A percentile compares a stretch with the other conserved stretches of the same genome.
phyloP scores from a whole-genome alignment of 1,140 invertebrate genomes.

The Trichogramma pretiosum region DNA sequence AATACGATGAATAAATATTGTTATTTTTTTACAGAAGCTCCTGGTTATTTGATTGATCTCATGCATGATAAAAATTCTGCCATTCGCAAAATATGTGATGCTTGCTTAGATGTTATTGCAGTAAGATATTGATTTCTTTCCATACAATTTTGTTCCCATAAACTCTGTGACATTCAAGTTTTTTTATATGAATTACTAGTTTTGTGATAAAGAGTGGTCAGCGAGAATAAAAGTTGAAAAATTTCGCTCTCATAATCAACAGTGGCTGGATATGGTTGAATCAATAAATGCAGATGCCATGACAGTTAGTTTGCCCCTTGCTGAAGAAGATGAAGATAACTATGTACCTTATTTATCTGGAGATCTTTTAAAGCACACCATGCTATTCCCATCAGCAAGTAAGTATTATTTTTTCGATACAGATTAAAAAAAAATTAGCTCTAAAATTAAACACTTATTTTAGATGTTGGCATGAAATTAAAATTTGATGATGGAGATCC shows the following conservation, averaged over 20 bases:
- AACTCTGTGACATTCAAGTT: no score
- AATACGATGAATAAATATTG: slow-evolving; percentile 1
- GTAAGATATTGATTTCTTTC: slow-evolving; percentile 42
- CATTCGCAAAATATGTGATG: slow-evolving; percentile 85
- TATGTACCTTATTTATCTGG: slow-evolving; percentile 62
- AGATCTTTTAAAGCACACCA: slow-evolving; percentile 61
- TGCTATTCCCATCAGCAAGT: slow-evolving; percentile 50
- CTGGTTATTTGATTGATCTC: slow-evolving; percentile 93
- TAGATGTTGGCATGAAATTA: no score
- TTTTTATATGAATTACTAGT: slow-evolving; percentile 16
- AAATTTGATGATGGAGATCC: no score
- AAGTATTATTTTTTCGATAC: no score
- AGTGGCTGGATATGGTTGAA: slow-evolving; percentile 96
- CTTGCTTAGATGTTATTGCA: slow-evolving; percentile 84
- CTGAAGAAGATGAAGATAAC: slow-evolving; percentile 52
- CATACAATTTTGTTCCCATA: slow-evolving; percentile 4
- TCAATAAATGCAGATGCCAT: slow-evolving; percentile 48
- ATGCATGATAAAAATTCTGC: slow-evolving; percentile 95
- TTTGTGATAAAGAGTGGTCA: slow-evolving; percentile 80
- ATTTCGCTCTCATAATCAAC: slow-evolving; percentile 92
- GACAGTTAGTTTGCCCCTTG: slow-evolving; percentile 40
- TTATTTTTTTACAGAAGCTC: slow-evolving; percentile 58
- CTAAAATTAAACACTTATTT: no score
- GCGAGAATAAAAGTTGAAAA: slow-evolving; percentile 87
- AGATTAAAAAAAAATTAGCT: no score